phyloP scores from a whole-genome alignment of 2,113 vertebrate species.

The Meleagris gallopavo region DNA sequence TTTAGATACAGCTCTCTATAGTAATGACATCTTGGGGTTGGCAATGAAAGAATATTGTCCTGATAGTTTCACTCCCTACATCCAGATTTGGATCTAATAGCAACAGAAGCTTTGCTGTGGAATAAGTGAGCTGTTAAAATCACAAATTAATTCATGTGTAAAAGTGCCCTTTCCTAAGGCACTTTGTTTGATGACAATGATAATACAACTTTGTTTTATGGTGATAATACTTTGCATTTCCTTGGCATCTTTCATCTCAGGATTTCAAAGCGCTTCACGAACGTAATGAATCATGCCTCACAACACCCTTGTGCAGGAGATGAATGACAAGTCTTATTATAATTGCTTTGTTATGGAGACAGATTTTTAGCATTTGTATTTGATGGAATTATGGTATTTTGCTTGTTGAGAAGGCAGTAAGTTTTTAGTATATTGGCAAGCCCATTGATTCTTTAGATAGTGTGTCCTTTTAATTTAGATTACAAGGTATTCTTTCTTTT shows the following conservation, averaged over 20 bases:
- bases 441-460: neutral
- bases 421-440: neutral
- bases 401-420: neutral
- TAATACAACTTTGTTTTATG: neutral
- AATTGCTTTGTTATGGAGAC: neutral
- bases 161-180: conserved; percentile 14
- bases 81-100: neutral
- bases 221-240: neutral
- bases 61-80: neutral
- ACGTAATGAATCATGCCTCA: neutral
- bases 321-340: neutral
- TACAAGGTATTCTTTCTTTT: neutral
- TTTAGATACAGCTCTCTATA: neutral
- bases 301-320: neutral
- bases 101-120: neutral
- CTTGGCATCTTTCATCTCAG: conserved; percentile 14
- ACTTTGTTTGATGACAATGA: neutral
- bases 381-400: neutral
- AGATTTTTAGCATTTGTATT: neutral
- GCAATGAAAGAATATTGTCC: neutral
- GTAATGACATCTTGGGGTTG: neutral
- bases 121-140: neutral
- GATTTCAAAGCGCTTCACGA: neutral
- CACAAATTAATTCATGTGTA: neutral
- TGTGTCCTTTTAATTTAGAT: neutral